These are phyloP conservation scores for Platysteira castanea DNA, from an alignment of 2,113 vertebrate genomes.

Conservation along the genomic window DNA sequence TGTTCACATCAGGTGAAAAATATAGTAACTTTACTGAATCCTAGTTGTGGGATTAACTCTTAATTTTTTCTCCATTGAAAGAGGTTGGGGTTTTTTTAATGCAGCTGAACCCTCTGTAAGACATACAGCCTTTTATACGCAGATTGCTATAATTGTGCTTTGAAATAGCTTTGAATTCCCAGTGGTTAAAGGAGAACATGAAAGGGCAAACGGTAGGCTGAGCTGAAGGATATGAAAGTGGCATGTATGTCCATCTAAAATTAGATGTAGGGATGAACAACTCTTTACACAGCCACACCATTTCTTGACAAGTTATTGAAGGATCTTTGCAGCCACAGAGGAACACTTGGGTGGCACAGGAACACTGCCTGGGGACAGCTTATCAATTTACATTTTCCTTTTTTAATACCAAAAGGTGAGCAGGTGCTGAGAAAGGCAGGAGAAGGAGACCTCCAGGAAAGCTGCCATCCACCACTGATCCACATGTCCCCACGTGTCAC, in stretches of 20 bases:
- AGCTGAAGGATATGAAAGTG: slow-evolving; percentile 71
- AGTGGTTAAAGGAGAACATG: slow-evolving; percentile 74
- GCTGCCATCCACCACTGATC: neutral
- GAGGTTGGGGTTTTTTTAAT: slow-evolving; percentile 36
- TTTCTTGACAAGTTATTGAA: slow-evolving; percentile 69
- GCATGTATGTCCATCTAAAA: slow-evolving; percentile 63
- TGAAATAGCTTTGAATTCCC: slow-evolving; percentile 79
- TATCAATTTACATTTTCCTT: slow-evolving; percentile 56
- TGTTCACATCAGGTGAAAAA: slow-evolving; percentile 70
- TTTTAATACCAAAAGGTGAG: slow-evolving; percentile 69
- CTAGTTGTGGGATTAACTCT: slow-evolving; percentile 73
- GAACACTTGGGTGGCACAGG: neutral
- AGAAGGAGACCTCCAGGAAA: slow-evolving; percentile 5
- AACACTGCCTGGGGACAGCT: slow-evolving; percentile 53
- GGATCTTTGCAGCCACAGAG: slow-evolving; percentile 43
- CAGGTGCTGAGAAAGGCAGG: slow-evolving; percentile 68
- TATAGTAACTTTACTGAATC: slow-evolving; percentile 63
- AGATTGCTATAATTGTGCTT: slow-evolving; percentile 80
- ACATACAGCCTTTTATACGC: slow-evolving; percentile 78
- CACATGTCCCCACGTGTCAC: too few relatives aligned
- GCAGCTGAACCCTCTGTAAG: slow-evolving; percentile 59
- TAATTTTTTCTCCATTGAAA: slow-evolving; percentile 73
- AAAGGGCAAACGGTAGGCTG: slow-evolving; percentile 75
- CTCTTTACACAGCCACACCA: slow-evolving; percentile 46
- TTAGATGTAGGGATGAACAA: slow-evolving; percentile 61